Evolutionary conservation across 2,113 vertebrate species (phyloP).

Genomic region (Carlito syrichta): DNA sequence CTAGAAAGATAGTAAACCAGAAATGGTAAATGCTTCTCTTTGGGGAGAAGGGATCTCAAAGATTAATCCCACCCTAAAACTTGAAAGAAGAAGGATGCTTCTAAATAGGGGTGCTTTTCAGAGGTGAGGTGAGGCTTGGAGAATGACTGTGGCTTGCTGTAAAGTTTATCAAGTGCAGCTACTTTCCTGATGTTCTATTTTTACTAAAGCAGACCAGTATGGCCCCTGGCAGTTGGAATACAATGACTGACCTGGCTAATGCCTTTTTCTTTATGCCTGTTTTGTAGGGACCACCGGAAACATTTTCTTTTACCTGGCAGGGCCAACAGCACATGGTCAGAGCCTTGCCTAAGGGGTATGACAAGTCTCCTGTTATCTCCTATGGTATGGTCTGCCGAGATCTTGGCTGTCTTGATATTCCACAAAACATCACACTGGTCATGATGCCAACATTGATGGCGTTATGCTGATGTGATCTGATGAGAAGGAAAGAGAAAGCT

Average conservation of each 20-base stretch:
- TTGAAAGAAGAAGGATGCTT: neutral
- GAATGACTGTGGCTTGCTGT: neutral
- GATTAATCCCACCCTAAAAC: neutral
- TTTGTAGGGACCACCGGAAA: neutral
- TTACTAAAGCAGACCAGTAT: neutral
- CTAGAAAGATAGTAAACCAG: neutral
- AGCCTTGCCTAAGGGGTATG: neutral
- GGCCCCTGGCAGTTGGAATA: neutral
- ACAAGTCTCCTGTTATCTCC: neutral
- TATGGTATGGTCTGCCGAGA: neutral
- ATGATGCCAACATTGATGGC: neutral
- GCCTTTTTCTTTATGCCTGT: neutral
- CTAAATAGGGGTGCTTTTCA: neutral
- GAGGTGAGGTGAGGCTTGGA: neutral
- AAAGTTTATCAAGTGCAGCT: neutral
- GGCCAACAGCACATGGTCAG: neutral
- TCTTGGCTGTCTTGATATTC: neutral
- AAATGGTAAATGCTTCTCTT: neutral
- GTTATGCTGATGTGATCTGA: neutral
- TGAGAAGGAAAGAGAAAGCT: neutral
- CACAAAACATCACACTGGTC: neutral
- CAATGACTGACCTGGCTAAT: neutral
- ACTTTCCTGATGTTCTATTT: neutral
- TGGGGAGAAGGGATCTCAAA: neutral
- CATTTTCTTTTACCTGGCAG: neutral